Evolutionary conservation across 2,888 invertebrate species (phyloP).

Genomic region (Blomia tropicalis): DNA sequence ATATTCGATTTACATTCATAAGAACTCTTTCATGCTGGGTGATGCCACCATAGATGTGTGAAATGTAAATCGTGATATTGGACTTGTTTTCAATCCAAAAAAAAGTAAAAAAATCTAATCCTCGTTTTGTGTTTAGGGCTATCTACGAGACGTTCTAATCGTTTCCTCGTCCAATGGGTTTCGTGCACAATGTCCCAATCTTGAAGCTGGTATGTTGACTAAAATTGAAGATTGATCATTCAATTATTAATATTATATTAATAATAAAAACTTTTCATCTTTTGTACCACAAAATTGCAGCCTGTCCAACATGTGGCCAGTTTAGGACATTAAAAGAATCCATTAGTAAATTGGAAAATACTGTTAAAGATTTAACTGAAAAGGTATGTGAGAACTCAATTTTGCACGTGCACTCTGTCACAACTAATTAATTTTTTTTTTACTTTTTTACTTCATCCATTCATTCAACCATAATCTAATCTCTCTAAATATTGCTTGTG

Average conservation of each 20-base stretch:
- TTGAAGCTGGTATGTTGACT: constrained; percentile 47
- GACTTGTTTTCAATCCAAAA: no score
- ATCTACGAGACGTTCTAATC: constrained; percentile 68
- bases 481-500: no score
- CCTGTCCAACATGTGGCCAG: constrained; percentile 78
- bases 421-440: not conserved
- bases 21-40: no score
- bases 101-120: no score
- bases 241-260: not conserved
- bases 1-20: no score
- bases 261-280: not conserved
- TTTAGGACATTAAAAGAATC: constrained; percentile 65
- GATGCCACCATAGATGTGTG: no score
- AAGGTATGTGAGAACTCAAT: constrained; percentile 48
- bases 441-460: not conserved
- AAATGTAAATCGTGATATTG: no score
- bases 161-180: constrained; percentile 71
- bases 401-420: not conserved
- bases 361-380: constrained; percentile 62
- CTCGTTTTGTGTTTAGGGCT: constrained; percentile 51
- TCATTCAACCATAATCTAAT: no score
- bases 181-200: constrained; percentile 64
- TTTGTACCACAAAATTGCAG: constrained; percentile 33
- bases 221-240: not conserved
- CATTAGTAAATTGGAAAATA: constrained; percentile 59